Percentiles rank a stretch among this genome's conserved stretches.
Evolutionary conservation across 2,797 vertebrate genomes (phyloP).

Genomic region (Anguilla obscura): DNA sequence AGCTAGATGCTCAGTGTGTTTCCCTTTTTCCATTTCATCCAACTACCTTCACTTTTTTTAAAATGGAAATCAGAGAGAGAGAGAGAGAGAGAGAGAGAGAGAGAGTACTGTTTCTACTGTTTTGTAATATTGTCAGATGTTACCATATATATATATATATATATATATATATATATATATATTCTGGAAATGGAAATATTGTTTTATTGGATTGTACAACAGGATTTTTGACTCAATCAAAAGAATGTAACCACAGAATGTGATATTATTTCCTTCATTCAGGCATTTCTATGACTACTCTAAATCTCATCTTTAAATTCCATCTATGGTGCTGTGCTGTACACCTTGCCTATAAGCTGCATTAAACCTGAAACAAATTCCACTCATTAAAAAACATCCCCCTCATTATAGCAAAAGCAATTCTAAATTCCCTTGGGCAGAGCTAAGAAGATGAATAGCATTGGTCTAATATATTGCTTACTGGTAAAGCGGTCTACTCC

Average conservation of each 20-base stretch:
- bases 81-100: no score
- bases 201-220: neutral
- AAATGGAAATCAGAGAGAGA: no score
- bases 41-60: no score
- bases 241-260: neutral
- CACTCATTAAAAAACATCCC: constrained; percentile 32
- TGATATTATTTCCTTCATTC: neutral
- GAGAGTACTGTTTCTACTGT: neutral
- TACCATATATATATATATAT: neutral
- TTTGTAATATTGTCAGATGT: neutral
- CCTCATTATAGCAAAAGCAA: constrained; percentile 31
- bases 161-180: neutral
- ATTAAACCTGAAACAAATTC: constrained; percentile 28
- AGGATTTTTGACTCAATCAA: neutral
- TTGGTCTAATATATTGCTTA: constrained; percentile 29
- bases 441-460: constrained; percentile 24
- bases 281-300: neutral
- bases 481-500: neutral
- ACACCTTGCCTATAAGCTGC: constrained; percentile 22
- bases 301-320: constrained; percentile 19
- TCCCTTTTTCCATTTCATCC: neutral
- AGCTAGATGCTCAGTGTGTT: neutral
- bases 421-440: constrained; percentile 19
- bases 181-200: neutral
- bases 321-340: constrained; percentile 12